Evolutionary conservation across 2,888 invertebrate species (phyloP).

Genomic region (Brachyptera putata): DNA sequence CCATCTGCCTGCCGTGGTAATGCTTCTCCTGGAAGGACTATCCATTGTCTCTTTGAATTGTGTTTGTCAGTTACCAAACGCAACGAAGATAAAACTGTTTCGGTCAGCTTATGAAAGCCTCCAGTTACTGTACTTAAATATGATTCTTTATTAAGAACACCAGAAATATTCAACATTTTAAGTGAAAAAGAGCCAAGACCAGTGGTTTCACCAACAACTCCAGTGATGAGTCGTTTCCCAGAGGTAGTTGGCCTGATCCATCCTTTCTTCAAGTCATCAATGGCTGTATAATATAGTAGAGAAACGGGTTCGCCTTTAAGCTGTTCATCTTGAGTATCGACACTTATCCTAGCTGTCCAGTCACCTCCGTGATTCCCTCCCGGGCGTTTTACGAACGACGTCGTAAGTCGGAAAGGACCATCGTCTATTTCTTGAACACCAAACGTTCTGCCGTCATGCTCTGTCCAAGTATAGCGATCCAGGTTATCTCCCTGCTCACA

Average conservation of each 20-base stretch:
- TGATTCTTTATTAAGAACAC: constrained; percentile 60
- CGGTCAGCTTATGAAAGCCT: constrained; percentile 67
- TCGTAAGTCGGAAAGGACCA: constrained; percentile 67
- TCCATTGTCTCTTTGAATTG: constrained; percentile 47
- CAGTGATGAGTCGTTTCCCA: constrained; percentile 52
- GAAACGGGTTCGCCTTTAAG: constrained; percentile 53
- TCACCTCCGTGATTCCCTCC: constrained; percentile 84
- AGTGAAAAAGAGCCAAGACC: constrained; percentile 73
- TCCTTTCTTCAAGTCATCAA: constrained; percentile 66
- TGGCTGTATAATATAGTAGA: constrained; percentile 74
- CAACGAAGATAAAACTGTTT: constrained; percentile 68
- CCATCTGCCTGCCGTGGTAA: constrained; percentile 44
- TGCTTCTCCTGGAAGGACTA: constrained; percentile 60
- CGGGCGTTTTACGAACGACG: constrained; percentile 82
- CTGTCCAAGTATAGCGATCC: constrained; percentile 72
- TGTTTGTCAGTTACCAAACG: constrained; percentile 55
- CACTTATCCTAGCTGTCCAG: constrained; percentile 83
- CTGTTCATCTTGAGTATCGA: constrained; percentile 45
- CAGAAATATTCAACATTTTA: constrained; percentile 48
- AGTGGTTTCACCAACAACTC: constrained; percentile 70
- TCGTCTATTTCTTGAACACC: constrained; percentile 89
- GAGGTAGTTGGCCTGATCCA: constrained; percentile 48
- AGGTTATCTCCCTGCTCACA: constrained; percentile 85
- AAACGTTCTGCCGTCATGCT: constrained; percentile 89
- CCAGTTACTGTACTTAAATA: constrained; percentile 67